Percentiles rank a stretch among this genome's conserved stretches.
These are phyloP conservation scores for Atlantisia rogersi DNA, from an alignment of 2,113 vertebrate genomes.

Conservation along the genomic window DNA sequence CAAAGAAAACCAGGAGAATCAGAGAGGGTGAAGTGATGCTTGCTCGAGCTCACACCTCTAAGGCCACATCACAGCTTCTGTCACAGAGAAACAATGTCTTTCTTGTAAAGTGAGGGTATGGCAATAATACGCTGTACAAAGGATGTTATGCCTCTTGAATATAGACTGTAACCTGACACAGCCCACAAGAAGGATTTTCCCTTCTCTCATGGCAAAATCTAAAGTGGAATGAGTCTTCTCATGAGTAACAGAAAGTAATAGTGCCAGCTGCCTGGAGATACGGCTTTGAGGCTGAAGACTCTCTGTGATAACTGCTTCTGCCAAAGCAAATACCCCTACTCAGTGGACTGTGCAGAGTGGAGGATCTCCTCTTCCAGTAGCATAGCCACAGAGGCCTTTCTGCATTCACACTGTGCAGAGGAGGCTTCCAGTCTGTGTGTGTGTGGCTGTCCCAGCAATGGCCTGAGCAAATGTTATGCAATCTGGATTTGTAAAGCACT, in stretches of 20 bases:
- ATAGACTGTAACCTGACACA: neutral
- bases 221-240: neutral
- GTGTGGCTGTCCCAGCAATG: neutral
- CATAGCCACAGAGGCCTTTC: neutral
- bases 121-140: neutral
- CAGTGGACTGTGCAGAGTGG: fast-evolving
- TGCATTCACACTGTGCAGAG: fast-evolving
- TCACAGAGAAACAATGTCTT: neutral
- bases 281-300: neutral
- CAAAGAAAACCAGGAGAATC: neutral
- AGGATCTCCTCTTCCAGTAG: neutral
- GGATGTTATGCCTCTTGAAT: neutral
- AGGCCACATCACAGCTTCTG: neutral
- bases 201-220: neutral
- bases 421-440: fast-evolving
- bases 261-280: neutral
- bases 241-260: neutral
- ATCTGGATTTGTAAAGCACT: neutral
- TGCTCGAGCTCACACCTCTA: neutral
- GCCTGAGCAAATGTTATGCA: neutral
- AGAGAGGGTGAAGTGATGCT: neutral
- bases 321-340: neutral
- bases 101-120: neutral
- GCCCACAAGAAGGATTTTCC: neutral
- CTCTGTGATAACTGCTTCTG: neutral